Conservation (phyloP, 2,888 invertebrate genomes). For the Lasioglossum villosulum region DNA sequence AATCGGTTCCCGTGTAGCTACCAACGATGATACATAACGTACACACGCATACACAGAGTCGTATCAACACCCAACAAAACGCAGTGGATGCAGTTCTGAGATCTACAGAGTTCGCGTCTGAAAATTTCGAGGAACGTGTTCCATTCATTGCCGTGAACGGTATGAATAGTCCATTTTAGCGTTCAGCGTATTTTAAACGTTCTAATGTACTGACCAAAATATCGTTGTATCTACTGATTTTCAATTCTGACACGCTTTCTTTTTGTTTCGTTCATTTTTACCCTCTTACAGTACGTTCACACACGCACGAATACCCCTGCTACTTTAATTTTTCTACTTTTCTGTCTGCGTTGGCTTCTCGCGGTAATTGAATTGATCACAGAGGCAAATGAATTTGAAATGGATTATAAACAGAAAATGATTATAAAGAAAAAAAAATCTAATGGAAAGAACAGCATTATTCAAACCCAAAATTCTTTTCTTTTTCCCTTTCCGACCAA, state of each 20-base stretch:
- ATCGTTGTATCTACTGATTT: slow-evolving; percentile 53
- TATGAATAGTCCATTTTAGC: slow-evolving; percentile 53
- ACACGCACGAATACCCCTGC: slow-evolving; percentile 40
- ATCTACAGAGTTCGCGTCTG: slow-evolving; percentile 35
- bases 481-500: slow-evolving; percentile 68
- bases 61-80: slow-evolving; percentile 28
- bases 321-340: slow-evolving; percentile 43
- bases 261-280: slow-evolving; percentile 48
- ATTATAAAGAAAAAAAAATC: not conserved
- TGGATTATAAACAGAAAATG: not conserved
- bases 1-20: slow-evolving; percentile 23
- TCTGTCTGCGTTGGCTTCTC: slow-evolving; percentile 64
- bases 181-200: slow-evolving; percentile 65
- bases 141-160: slow-evolving; percentile 44
- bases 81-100: slow-evolving; percentile 18
- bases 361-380: slow-evolving; percentile 59
- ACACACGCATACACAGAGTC: slow-evolving; percentile 9
- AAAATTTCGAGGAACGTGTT: slow-evolving; percentile 45
- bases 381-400: slow-evolving; percentile 36
- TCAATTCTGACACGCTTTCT: slow-evolving; percentile 45
- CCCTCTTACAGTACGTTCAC: not conserved
- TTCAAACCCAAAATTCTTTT: slow-evolving; percentile 65
- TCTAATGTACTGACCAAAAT: slow-evolving; percentile 48
- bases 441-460: slow-evolving; percentile 43
- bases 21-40: slow-evolving; percentile 5